These are phyloP conservation scores for Brachionus calyciflorus DNA, from an alignment of 1,140 invertebrate genomes.

Conservation along the genomic window DNA sequence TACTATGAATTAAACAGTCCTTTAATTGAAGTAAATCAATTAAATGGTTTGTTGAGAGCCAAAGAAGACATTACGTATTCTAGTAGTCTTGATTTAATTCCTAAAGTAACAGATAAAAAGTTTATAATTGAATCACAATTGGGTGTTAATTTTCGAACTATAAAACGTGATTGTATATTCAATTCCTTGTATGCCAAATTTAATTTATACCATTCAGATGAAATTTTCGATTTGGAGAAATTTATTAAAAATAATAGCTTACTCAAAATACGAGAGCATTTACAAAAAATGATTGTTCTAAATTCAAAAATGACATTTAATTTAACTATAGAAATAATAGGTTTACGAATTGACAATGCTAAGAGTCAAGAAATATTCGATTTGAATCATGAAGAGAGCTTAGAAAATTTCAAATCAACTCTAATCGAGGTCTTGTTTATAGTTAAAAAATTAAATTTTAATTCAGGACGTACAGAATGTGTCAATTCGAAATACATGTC, in stretches of 20 bases:
- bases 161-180: not conserved
- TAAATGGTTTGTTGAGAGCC: slow-evolving; percentile 3
- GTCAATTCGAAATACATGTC: slow-evolving; percentile 18
- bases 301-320: not conserved
- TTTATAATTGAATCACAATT: not conserved
- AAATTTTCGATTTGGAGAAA: not conserved
- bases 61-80: not conserved
- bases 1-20: not conserved
- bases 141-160: not conserved
- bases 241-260: not conserved
- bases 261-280: not conserved
- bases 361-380: slow-evolving; percentile 1
- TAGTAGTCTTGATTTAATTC: not conserved
- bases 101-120: slow-evolving; percentile 16
- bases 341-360: not conserved
- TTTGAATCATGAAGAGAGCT: not conserved
- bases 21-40: not conserved
- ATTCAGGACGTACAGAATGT: not conserved
- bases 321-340: slow-evolving; percentile 15
- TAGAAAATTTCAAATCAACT: not conserved
- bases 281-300: not conserved
- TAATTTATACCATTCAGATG: not conserved
- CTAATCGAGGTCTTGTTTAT: slow-evolving; percentile 28
- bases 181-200: slow-evolving; percentile 31
- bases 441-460: not conserved